Evolutionary conservation across 2,797 vertebrate species (phyloP).

Genomic region (Sebastes goodei): DNA sequence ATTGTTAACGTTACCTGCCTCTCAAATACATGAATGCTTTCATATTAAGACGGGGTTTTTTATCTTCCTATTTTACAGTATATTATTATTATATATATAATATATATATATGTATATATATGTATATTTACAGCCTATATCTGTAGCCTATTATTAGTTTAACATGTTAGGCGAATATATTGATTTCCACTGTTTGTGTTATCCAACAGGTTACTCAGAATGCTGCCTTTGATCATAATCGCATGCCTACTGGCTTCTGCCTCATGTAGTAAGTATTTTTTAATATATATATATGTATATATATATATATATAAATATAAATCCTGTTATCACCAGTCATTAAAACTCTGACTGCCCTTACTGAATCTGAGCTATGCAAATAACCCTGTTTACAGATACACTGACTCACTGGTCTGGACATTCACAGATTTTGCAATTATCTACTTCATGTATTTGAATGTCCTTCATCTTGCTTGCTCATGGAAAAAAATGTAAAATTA

Average conservation of each 20-base stretch:
- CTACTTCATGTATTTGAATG: no score
- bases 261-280: constrained; percentile 69
- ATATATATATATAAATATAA: not conserved
- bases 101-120: no score
- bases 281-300: no score
- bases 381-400: constrained; percentile 14
- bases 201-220: constrained; percentile 56
- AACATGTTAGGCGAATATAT: not conserved
- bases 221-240: constrained; percentile 67
- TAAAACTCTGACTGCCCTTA: not conserved
- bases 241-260: constrained; percentile 60
- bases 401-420: constrained; percentile 8
- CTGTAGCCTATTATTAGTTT: not conserved
- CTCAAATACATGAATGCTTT: not conserved
- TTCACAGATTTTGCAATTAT: constrained; percentile 52
- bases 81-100: no score
- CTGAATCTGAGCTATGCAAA: not conserved
- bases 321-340: not conserved
- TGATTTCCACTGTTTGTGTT: constrained; percentile 11
- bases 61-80: not conserved
- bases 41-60: rapidly evolving
- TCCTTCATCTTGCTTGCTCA: not conserved
- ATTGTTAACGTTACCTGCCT: not conserved
- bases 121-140: not conserved
- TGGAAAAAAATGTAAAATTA: not conserved